Evolutionary conservation across 2,113 vertebrate genomes (phyloP), one percentile per base, ranked within the genome.

Genomic region (Solea senegalensis): DNA sequence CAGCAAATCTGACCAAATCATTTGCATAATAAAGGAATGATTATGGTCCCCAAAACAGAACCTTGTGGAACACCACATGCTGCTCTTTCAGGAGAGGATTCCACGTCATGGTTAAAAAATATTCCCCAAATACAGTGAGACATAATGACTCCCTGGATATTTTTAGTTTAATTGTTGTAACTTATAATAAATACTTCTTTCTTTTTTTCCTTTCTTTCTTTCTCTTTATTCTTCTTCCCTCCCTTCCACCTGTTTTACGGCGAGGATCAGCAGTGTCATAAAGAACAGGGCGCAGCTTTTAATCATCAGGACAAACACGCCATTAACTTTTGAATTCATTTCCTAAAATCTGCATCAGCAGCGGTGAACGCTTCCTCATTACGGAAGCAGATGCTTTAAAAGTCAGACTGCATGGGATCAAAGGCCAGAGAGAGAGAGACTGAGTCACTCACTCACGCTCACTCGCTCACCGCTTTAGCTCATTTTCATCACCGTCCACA

Each of bases 241-340:
- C 46, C 13, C 57, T 73, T 72, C 51, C n/a, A 76, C 69, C 78
- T 84, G 78, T 87, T 91, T 88, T 77, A 88, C 70, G 69, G 70
- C 1, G 43, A 85, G 76, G 90, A 89, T 91, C 89, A 88, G 83
- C 78, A 51, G 59, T 89, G 91, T 91, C 84, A 91, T 83, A 69
- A 84, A 85, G 78, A 88, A 86, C 60, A 70, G 78, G 83, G 65
- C 63, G 43, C 76, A 64, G 83, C 89, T 89, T 83, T 92, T 92
- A 91, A 93, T 93, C 92, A 91, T 76, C 46, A 53, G 86, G 89
- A 93, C 91, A 92, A 94, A 92, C 86, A 91, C 83, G 55, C 91
- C 88, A 92, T 93, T 93, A 92, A 86, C 90, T 88, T 83, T 80
- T 85, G 80, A 91, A 92, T 91, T 88, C 65, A 85, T 87, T 83